Base-by-base conservation (phyloP, 2,888 invertebrate species). In the Pollenia griseotomentosa region DNA sequence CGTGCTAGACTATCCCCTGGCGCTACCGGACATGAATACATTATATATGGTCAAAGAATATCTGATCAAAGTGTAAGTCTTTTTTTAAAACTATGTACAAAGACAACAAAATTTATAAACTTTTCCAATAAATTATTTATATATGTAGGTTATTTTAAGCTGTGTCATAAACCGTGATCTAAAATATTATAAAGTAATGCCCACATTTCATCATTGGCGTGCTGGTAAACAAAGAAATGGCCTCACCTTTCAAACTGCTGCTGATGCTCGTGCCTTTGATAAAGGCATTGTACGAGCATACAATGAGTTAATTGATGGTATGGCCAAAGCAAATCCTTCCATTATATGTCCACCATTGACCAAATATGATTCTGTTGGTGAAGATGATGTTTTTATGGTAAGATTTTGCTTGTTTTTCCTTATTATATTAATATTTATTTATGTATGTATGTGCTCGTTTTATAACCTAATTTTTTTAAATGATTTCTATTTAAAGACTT, bases 201-300 rank as follows among this genome's bases (percentile, higher is more conserved):
- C 99, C 48, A 98, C 98, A 65, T 99, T 99, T 95, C 98, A 99
- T 94, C 99, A 99, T 94, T 99, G 99, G 99, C 96, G 97, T 92
- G 98, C 98, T 23, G 98, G 98, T 83, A 98, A 98, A 94, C 97
- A 98, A 94, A 96, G 97, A 89, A 99, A 98, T 94, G 99, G 99
- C 71, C 95, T 99, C 90, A 98, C 98, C 75, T 99, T 99, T 95
- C 98, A 98, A 94, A 98, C 98, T 75, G 98, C 98, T 53, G 98
- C 98, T 10, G 97, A 99, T 94, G 98, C 98, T 51, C 94, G 98
- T 88, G 98, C 98, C 78, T 99, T 99, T 94, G 98, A 98, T 93
- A 97, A 97, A 92, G 98, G 98, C 55, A 97, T 99, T 16, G 94
- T 97, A 89, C 96, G 96, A 84, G 98, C 98, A 71, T 96, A 98